Conservation (phyloP, 1,140 invertebrate species). For the Teleogryllus occipitalis region DNA sequence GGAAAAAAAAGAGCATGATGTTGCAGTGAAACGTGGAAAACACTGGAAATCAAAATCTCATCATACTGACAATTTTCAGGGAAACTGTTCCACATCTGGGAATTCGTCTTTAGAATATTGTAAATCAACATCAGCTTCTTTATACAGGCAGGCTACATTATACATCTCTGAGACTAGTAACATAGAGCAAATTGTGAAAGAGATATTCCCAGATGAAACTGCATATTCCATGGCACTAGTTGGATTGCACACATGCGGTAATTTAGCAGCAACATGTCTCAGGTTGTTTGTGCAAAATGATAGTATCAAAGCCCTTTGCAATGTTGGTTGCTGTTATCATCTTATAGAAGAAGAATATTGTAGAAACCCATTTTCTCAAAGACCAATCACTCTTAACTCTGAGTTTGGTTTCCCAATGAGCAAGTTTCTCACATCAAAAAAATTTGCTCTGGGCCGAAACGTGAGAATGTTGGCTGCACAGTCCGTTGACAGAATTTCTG, state of each 20-base stretch:
- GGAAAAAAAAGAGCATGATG: neutral
- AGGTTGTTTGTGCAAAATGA: slow-evolving; percentile 56
- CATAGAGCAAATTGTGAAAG: slow-evolving; percentile 39
- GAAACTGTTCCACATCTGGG: no score
- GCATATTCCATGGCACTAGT: slow-evolving; percentile 44
- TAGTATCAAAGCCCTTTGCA: slow-evolving; percentile 54
- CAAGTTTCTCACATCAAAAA: slow-evolving; percentile 43
- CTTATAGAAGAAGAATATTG: slow-evolving; percentile 59
- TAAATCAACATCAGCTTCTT: neutral
- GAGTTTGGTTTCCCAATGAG: slow-evolving; percentile 59
- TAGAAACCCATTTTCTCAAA: slow-evolving; percentile 26
- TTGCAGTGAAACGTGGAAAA: slow-evolving; percentile 12
- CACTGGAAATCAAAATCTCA: slow-evolving; percentile 13
- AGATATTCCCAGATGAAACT: slow-evolving; percentile 37
- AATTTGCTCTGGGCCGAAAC: slow-evolving; percentile 58
- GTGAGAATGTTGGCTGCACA: slow-evolving; percentile 77
- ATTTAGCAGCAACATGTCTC: slow-evolving; percentile 65
- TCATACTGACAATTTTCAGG: no score
- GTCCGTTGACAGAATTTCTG: slow-evolving; percentile 50
- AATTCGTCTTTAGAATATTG: no score
- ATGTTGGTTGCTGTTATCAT: slow-evolving; percentile 88
- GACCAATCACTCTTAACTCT: slow-evolving; percentile 22
- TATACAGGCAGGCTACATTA: slow-evolving; percentile 21
- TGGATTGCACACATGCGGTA: slow-evolving; percentile 85
- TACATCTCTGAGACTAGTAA: slow-evolving; percentile 35